Conservation (phyloP, 2,797 vertebrate species). For the Pteronotus mesoamericanus region DNA sequence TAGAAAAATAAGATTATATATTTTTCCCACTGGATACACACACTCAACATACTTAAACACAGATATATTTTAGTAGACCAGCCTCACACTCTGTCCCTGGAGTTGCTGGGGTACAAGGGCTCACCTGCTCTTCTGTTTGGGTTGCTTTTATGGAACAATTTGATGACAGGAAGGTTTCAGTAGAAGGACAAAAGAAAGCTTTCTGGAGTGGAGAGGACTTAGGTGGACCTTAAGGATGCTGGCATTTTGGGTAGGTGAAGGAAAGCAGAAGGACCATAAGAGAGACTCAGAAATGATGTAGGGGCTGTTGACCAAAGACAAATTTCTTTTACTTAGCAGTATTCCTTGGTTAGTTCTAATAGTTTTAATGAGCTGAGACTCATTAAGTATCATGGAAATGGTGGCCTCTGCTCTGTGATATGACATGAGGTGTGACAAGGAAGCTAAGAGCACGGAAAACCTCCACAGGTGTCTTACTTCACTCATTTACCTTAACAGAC, state of each 20-base stretch:
- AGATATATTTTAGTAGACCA: background rate
- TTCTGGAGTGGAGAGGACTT: background rate
- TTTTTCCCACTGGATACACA: background rate
- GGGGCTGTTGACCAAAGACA: background rate
- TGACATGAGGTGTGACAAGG: background rate
- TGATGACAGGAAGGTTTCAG: background rate
- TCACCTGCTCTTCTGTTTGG: background rate
- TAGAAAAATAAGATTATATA: background rate
- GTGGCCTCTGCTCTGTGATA: background rate
- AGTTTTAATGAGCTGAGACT: background rate
- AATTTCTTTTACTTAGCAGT: background rate
- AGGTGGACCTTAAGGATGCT: background rate
- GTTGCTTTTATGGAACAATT: background rate
- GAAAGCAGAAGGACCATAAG: background rate
- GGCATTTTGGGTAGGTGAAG: background rate
- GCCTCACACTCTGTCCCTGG: background rate
- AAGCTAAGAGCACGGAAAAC: background rate
- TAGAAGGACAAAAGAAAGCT: background rate
- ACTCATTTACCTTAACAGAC: background rate
- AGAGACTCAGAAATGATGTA: background rate
- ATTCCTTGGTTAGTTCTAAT: background rate
- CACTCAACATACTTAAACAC: no score
- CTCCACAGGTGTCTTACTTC: background rate
- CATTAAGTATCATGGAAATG: background rate
- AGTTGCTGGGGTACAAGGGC: background rate